Base-by-base conservation (phyloP, 2,797 vertebrate genomes). In the Sebastiscus albofasciatus region DNA sequence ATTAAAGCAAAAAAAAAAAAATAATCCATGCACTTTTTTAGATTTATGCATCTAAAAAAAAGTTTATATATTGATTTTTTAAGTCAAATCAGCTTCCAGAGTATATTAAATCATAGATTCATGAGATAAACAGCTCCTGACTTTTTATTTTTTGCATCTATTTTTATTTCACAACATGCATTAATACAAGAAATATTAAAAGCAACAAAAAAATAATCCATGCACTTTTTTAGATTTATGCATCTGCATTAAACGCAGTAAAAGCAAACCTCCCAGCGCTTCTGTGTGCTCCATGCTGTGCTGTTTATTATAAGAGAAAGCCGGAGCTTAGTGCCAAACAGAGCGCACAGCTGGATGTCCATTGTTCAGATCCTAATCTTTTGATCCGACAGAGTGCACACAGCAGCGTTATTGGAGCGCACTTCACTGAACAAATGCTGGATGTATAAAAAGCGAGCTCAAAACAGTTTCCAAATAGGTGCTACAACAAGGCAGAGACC, bases 281-380 rank as follows among this genome's bases (percentile, higher is more conserved):
- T 60, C 77, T 5, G 18, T 5, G 18, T 29, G 61, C 5, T 60
- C 67, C 65, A 3, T 1, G 72, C 77, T 62, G 71, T 20, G 2
- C 52, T 68, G 39, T 75, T 65, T 69, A 31, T 61, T 20, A 16
- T 14, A 12, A 76, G 24, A 42, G 54, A 36, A 52, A 62, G 73
- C 42, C 54, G 67, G 61, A 83, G 88, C 77, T 79, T 68, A 61
- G 74, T 75, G 85, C 72, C 84, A 79, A 81, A 33, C 89, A 22
- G 84, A 60, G 79, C 79, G 83, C 90, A 83, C 90, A 92, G 90
- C 90, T 91, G 92, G 89, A 77, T 52, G 77, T 31, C 81, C 80
- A 82, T 88, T 92, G 92, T 92, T 83, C 82, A 64, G 33, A 71
- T 79, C 77, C 80, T 93, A 90, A 92, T 92, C 92, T 89, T 58